A percentile compares a stretch with the other conserved stretches of the same genome.
Evolutionary conservation across 2,113 vertebrate genomes (phyloP).

Genomic region (Catharus minimus): DNA sequence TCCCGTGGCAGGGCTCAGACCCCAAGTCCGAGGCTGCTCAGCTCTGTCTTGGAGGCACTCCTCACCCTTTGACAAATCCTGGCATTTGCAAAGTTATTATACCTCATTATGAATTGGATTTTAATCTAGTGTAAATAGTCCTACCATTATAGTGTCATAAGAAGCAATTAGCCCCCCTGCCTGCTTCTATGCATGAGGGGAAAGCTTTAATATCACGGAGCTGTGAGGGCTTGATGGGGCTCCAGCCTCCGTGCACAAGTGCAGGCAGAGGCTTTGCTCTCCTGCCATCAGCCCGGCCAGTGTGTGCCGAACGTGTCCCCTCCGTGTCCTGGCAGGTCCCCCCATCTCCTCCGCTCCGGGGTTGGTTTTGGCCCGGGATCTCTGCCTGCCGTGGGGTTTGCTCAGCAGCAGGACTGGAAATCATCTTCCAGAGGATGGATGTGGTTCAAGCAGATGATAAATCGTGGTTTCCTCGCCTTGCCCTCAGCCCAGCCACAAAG

Average conservation of each 20-base stretch:
- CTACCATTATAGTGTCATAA: conserved; percentile 74
- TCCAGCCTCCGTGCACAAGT: background rate
- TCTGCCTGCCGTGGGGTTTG: rapidly evolving
- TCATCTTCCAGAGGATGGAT: background rate
- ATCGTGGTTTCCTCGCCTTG: background rate
- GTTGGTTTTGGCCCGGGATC: background rate
- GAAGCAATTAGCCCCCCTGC: conserved; percentile 73
- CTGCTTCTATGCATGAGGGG: conserved; percentile 57
- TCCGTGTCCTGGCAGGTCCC: background rate
- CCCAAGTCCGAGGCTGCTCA: background rate
- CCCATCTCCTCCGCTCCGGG: rapidly evolving
- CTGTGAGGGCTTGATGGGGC: conserved; percentile 49
- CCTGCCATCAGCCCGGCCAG: background rate
- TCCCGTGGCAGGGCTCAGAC: background rate
- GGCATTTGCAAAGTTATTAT: conserved; percentile 61
- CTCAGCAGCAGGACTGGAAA: background rate
- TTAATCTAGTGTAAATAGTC: conserved; percentile 79
- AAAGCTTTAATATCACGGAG: conserved; percentile 47
- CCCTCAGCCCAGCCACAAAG: conserved; percentile 15
- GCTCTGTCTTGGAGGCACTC: background rate
- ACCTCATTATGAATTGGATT: conserved; percentile 73
- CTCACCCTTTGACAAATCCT: conserved; percentile 58
- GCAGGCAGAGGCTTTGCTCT: background rate
- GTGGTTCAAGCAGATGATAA: background rate
- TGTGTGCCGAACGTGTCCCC: rapidly evolving